Conservation (phyloP, 1,140 invertebrate species). For the Sycobia sp. region DNA sequence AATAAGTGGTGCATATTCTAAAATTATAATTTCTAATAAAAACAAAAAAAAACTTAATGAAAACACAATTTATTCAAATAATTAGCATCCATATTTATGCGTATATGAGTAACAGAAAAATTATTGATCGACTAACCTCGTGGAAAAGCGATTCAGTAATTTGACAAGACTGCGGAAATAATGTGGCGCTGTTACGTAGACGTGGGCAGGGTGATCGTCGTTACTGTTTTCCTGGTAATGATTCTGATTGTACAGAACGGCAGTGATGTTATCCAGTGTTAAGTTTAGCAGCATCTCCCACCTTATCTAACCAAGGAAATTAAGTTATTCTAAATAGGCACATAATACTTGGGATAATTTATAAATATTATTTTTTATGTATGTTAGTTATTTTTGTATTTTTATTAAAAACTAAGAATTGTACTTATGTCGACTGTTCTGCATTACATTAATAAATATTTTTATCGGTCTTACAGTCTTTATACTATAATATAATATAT, state of each 20-base stretch:
- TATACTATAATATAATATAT: no score
- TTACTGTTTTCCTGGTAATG: slow-evolving; percentile 31
- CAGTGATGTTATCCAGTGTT: slow-evolving; percentile 43
- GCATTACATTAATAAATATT: no score
- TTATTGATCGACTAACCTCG: slow-evolving; percentile 45
- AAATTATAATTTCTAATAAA: no score
- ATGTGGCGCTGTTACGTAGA: slow-evolving; percentile 52
- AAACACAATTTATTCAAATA: no score
- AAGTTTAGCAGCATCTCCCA: slow-evolving; percentile 52
- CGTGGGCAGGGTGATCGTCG: slow-evolving; percentile 48
- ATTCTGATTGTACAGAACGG: slow-evolving; percentile 42
- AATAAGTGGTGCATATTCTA: no score
- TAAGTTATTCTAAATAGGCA: background rate
- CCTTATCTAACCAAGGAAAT: slow-evolving; percentile 49
- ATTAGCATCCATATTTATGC: no score
- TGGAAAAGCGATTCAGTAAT: slow-evolving; percentile 51
- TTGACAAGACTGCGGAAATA: slow-evolving; percentile 53
- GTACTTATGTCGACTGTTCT: no score
- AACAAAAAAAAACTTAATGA: no score
- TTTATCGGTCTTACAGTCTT: no score
- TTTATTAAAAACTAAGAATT: no score
- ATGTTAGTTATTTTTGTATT: no score
- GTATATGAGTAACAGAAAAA: no score
- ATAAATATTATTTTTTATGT: background rate
- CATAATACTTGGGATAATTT: background rate